Conservation (phyloP, 1,140 invertebrate species). For the Cyclargus thomasi region DNA sequence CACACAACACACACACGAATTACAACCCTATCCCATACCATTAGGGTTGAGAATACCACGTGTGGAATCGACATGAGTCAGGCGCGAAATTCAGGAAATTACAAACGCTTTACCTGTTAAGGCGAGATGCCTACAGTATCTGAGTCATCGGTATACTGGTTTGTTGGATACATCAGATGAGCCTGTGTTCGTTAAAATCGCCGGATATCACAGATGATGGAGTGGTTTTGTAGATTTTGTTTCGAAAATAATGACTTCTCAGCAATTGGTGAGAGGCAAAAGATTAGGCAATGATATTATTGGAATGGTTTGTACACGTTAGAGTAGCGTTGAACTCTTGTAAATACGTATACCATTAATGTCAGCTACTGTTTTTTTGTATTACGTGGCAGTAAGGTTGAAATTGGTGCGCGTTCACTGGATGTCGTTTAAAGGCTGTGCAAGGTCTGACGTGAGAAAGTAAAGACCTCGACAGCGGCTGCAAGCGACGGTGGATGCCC, state of each 20-base stretch:
- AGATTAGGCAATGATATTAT: too few species aligned
- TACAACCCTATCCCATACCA: neutral
- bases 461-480: conserved; percentile 50
- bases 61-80: conserved; percentile 26
- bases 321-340: too few species aligned
- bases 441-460: conserved; percentile 43
- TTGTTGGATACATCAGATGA: neutral
- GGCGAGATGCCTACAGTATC: conserved; percentile 28
- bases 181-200: neutral
- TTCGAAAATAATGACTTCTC: too few species aligned
- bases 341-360: too few species aligned
- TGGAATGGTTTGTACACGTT: too few species aligned
- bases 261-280: too few species aligned
- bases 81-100: conserved; percentile 37
- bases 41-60: neutral
- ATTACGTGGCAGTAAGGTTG: neutral
- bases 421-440: neutral
- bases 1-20: conserved; percentile 9
- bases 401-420: neutral
- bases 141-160: conserved; percentile 9
- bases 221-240: too few species aligned
- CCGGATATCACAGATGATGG: neutral
- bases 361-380: too few species aligned
- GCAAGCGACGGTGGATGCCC: conserved; percentile 57
- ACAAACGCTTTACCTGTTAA: conserved; percentile 38